These are phyloP conservation scores for Eremophila alpestris DNA, from an alignment of 2,797 vertebrate genomes.

Conservation along the genomic window DNA sequence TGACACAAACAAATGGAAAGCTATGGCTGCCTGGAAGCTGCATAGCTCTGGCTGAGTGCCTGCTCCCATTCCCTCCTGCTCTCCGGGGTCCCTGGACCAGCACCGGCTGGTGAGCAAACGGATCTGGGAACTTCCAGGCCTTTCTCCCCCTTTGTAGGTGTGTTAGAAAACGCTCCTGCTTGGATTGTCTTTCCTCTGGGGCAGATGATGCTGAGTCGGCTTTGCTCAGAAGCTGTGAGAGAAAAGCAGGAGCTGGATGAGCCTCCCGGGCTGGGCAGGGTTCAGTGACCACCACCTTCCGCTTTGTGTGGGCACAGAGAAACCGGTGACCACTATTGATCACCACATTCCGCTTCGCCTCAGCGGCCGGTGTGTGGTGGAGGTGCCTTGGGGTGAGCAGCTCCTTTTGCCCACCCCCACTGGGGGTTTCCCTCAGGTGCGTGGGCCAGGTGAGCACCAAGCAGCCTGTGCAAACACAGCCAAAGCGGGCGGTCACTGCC, in stretches of 20 bases:
- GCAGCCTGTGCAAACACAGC: not conserved
- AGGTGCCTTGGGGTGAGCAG: not conserved
- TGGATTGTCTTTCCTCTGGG: not conserved
- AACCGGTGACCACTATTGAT: no score
- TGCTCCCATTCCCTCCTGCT: not conserved
- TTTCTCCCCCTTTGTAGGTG: not conserved
- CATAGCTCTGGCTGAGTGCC: not conserved
- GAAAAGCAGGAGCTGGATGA: not conserved
- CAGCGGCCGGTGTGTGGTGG: not conserved
- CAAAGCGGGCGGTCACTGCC: not conserved
- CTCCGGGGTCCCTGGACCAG: not conserved
- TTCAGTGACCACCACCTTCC: accelerated
- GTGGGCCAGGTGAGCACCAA: not conserved
- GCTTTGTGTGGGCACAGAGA: accelerated
- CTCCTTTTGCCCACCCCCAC: no score
- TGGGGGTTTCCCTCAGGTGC: not conserved
- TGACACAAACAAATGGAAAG: not conserved
- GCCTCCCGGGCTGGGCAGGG: accelerated
- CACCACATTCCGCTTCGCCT: accelerated
- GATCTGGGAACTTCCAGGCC: not conserved
- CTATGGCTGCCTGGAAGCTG: not conserved
- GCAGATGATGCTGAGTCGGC: not conserved
- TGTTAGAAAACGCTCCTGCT: not conserved
- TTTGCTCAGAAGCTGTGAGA: not conserved
- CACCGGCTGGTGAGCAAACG: not conserved